These are phyloP conservation scores for Megaceryle torquata DNA, from an alignment of 2,113 vertebrate species.

Conservation along the genomic window DNA sequence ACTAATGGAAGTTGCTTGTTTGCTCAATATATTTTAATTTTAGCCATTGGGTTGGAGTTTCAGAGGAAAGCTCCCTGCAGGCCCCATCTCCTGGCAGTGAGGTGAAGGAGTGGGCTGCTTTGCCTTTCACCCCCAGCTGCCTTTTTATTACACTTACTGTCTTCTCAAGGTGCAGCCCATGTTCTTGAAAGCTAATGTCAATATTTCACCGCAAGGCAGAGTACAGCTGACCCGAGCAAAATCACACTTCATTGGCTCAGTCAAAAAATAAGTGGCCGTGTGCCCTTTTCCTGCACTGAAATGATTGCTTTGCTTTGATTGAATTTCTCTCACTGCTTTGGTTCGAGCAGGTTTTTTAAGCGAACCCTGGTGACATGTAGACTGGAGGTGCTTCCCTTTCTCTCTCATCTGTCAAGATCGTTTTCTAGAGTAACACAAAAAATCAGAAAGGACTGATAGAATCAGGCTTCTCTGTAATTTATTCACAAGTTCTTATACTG, in stretches of 20 bases:
- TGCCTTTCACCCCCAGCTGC: not conserved
- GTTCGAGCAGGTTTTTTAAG: not conserved
- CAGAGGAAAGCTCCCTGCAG: not conserved
- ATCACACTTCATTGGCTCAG: not conserved
- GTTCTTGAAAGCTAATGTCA: not conserved
- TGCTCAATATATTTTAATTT: not conserved
- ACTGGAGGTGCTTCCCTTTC: not conserved
- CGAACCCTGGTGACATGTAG: accelerated
- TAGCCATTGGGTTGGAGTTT: not conserved
- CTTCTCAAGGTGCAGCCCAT: not conserved
- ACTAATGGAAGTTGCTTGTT: not conserved
- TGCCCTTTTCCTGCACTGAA: not conserved
- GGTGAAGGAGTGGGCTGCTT: not conserved
- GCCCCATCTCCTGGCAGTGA: not conserved
- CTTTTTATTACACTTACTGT: not conserved
- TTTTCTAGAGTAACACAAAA: not conserved
- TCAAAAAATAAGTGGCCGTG: not conserved
- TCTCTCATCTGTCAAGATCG: not conserved
- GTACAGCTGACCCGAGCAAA: not conserved
- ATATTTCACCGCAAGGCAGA: not conserved
- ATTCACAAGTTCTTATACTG: not conserved
- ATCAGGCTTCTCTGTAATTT: not conserved
- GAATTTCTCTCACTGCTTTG: not conserved
- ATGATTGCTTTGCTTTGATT: not conserved
- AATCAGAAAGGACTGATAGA: not conserved